Percentiles rank a stretch among this genome's conserved stretches.
phyloP scores from a whole-genome alignment of 1,140 invertebrate genomes.

The Acromyrmex heyeri region DNA sequence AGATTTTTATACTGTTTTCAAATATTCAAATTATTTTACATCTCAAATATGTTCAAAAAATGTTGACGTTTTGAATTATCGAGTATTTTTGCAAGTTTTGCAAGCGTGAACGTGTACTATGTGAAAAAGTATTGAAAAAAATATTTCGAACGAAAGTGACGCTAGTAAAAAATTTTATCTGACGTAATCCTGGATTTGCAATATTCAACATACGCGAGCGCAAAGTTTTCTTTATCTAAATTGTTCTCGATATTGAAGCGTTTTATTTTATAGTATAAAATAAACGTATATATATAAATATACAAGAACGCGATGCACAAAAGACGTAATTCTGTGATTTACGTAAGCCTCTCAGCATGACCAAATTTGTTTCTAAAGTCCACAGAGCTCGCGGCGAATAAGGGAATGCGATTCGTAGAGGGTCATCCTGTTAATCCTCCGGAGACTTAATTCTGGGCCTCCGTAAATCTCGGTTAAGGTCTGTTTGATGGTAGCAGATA shows the following conservation, averaged over 20 bases:
- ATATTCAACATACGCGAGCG: not conserved
- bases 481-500: slow-evolving; percentile 79
- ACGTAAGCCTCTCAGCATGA: slow-evolving; percentile 41
- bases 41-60: slow-evolving; percentile 18
- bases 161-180: slow-evolving; percentile 1
- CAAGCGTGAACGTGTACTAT: not conserved
- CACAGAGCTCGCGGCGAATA: slow-evolving; percentile 19
- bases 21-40: slow-evolving; percentile 45
- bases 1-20: slow-evolving; percentile 12
- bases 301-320: not conserved
- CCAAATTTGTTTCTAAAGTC: slow-evolving; percentile 63
- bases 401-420: slow-evolving; percentile 33
- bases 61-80: slow-evolving; percentile 30
- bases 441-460: slow-evolving; percentile 78
- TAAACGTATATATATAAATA: not conserved
- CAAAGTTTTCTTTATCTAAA: not conserved
- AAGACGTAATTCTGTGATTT: slow-evolving; percentile 65
- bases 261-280: not conserved
- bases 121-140: slow-evolving; percentile 34
- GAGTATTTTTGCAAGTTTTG: slow-evolving; percentile 19
- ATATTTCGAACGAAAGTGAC: not conserved
- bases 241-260: not conserved
- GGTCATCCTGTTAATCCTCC: slow-evolving; percentile 74
- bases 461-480: slow-evolving; percentile 81
- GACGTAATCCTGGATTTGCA: not conserved